phyloP scores from a whole-genome alignment of 30 jellyfish, hydroid and myxozoan species.

The Aurelia aurita complex sp. Pacific region DNA sequence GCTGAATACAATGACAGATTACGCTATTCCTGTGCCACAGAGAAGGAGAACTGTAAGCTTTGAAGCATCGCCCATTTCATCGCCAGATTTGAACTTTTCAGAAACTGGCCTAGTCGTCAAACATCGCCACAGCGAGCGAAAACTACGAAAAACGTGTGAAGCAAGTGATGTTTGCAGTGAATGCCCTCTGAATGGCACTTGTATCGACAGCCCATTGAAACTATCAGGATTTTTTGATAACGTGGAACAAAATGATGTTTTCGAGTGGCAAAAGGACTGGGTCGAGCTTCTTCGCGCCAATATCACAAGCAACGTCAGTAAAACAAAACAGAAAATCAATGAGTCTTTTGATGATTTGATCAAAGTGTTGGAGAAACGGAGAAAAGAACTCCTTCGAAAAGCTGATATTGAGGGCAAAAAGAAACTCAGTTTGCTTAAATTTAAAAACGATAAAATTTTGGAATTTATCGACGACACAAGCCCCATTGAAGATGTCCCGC shows the following conservation, averaged over 20 bases:
- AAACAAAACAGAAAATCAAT: slow-evolving; percentile 45
- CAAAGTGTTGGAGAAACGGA: slow-evolving; percentile 52
- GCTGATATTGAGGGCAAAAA: slow-evolving; percentile 71
- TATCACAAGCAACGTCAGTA: slow-evolving; percentile 39
- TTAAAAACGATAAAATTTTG: slow-evolving; percentile 27
- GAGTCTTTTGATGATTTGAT: slow-evolving; percentile 54
- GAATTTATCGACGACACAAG: slow-evolving; percentile 24
- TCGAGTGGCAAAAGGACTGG: slow-evolving; percentile 81
- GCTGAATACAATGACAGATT: too few relatives aligned
- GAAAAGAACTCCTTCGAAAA: slow-evolving; percentile 57
- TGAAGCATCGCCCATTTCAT: slow-evolving; percentile 50
- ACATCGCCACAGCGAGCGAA: slow-evolving; percentile 62
- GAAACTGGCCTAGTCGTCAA: slow-evolving; percentile 59
- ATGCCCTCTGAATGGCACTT: slow-evolving; percentile 56
- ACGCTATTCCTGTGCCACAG: too few relatives aligned
- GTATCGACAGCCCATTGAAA: slow-evolving; percentile 53
- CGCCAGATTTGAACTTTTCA: slow-evolving; percentile 63
- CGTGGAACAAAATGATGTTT: slow-evolving; percentile 38
- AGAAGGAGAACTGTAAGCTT: slow-evolving; percentile 7
- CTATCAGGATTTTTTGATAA: slow-evolving; percentile 44
- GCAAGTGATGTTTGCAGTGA: slow-evolving; percentile 53
- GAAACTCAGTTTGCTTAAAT: slow-evolving; percentile 52
- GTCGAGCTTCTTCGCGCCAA: slow-evolving; percentile 70
- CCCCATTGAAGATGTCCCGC: slow-evolving; percentile 64
- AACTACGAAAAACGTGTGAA: slow-evolving; percentile 30